Evolutionary conservation across 1,140 invertebrate genomes (phyloP).

Genomic region (Temnothorax nylanderi): DNA sequence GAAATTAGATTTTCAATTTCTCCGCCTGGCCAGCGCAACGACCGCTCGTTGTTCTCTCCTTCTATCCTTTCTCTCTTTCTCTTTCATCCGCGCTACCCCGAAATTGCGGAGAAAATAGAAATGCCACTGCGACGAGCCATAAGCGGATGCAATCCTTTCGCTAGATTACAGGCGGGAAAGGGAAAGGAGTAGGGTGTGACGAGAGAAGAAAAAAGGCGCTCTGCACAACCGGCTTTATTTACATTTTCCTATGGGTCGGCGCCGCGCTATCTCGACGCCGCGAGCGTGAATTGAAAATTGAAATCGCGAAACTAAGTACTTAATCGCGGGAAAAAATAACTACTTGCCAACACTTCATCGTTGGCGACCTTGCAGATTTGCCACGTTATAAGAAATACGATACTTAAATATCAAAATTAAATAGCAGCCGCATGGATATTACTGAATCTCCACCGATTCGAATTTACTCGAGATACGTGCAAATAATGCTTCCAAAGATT

Average conservation of each 20-base stretch:
- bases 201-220: slow-evolving; percentile 49
- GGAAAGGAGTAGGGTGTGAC: slow-evolving; percentile 17
- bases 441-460: background rate
- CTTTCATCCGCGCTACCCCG: background rate
- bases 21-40: slow-evolving; percentile 49
- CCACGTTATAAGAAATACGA: background rate
- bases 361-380: background rate
- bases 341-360: background rate
- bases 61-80: background rate
- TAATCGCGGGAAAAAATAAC: slow-evolving; percentile 24
- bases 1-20: slow-evolving; percentile 82
- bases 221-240: slow-evolving; percentile 62
- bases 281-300: slow-evolving; percentile 69
- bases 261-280: slow-evolving; percentile 46
- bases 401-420: slow-evolving; percentile 10
- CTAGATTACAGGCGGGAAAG: slow-evolving; percentile 65
- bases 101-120: slow-evolving; percentile 77
- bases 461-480: background rate
- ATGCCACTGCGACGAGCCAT: slow-evolving; percentile 60
- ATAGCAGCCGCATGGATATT: background rate
- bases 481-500: background rate
- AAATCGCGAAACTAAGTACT: slow-evolving; percentile 55
- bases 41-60: slow-evolving; percentile 11
- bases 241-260: slow-evolving; percentile 58
- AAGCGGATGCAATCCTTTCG: slow-evolving; percentile 78